A percentile compares a stretch with the other conserved stretches of the same genome.
phyloP scores from a whole-genome alignment of 1,140 invertebrate genomes.

The Galleria mellonella region DNA sequence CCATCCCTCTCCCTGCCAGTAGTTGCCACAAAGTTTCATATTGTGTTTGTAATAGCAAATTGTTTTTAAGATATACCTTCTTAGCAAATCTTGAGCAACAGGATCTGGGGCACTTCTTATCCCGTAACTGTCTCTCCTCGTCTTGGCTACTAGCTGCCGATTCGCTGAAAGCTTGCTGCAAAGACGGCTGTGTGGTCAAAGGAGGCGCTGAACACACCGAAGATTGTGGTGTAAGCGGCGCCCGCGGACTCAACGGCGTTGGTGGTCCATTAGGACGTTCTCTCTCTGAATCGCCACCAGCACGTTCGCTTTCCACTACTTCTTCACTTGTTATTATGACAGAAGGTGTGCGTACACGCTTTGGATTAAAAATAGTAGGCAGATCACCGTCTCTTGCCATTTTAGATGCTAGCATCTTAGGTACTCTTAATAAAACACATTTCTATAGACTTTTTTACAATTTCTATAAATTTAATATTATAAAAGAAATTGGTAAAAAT shows the following conservation, averaged over 20 bases:
- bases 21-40: no score
- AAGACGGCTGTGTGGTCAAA: slow-evolving; percentile 52
- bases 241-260: slow-evolving; percentile 55
- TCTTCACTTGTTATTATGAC: slow-evolving; percentile 82
- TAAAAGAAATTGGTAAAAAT: neutral
- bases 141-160: slow-evolving; percentile 76
- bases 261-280: slow-evolving; percentile 57
- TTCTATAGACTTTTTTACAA: slow-evolving; percentile 9
- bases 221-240: slow-evolving; percentile 56
- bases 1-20: no score
- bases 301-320: slow-evolving; percentile 44
- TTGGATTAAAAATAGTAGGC: slow-evolving; percentile 84
- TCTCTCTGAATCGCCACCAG: slow-evolving; percentile 40
- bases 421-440: slow-evolving; percentile 20
- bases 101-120: slow-evolving; percentile 76
- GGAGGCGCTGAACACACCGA: slow-evolving; percentile 58
- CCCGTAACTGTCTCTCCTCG: slow-evolving; percentile 59
- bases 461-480: neutral
- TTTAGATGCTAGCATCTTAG: slow-evolving; percentile 5
- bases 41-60: no score
- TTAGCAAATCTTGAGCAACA: slow-evolving; percentile 83
- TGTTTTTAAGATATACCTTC: slow-evolving; percentile 57
- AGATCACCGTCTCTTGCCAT: slow-evolving; percentile 79
- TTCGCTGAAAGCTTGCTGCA: slow-evolving; percentile 64
- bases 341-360: slow-evolving; percentile 80